Evolutionary conservation across 1,140 invertebrate species (phyloP).

Genomic region (Heliconius hewitsoni): DNA sequence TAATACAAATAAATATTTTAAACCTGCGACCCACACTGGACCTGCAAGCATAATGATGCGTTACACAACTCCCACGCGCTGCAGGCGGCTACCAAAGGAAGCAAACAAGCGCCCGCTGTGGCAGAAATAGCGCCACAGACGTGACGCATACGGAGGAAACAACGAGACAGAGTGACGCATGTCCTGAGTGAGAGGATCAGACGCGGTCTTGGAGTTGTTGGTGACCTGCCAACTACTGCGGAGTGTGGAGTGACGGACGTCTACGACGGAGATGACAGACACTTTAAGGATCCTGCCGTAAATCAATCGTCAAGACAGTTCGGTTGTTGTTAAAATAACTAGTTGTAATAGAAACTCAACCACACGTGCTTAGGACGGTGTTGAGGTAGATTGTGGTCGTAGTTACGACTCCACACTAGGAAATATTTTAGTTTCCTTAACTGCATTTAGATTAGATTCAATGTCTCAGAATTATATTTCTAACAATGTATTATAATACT

Average conservation of each 20-base stretch:
- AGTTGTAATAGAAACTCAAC: background rate
- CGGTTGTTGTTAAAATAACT: background rate
- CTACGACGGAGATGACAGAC: background rate
- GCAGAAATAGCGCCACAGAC: conserved; percentile 4
- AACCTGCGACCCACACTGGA: conserved; percentile 9
- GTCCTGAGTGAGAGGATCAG: conserved; percentile 21
- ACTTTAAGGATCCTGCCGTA: conserved; percentile 7
- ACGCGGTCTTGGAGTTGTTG: conserved; percentile 7
- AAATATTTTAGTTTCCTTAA: no score
- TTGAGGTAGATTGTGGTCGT: background rate
- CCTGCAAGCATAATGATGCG: conserved; percentile 9
- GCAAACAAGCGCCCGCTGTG: conserved; percentile 6
- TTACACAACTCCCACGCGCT: conserved; percentile 16
- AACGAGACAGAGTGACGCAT: conserved; percentile 12
- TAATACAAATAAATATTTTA: background rate
- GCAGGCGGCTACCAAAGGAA: conserved; percentile 15
- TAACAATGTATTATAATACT: no score
- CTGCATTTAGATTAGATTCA: no score
- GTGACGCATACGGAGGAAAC: conserved; percentile 15
- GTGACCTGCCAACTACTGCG: conserved; percentile 2
- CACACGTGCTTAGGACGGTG: background rate
- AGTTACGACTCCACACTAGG: no score
- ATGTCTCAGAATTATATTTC: no score
- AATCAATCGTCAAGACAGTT: conserved; percentile 24
- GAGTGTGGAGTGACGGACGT: background rate